Evolutionary conservation across 2,888 invertebrate species (phyloP), one percentile per base, ranked within the genome.

Genomic region (Eilema depressum): DNA sequence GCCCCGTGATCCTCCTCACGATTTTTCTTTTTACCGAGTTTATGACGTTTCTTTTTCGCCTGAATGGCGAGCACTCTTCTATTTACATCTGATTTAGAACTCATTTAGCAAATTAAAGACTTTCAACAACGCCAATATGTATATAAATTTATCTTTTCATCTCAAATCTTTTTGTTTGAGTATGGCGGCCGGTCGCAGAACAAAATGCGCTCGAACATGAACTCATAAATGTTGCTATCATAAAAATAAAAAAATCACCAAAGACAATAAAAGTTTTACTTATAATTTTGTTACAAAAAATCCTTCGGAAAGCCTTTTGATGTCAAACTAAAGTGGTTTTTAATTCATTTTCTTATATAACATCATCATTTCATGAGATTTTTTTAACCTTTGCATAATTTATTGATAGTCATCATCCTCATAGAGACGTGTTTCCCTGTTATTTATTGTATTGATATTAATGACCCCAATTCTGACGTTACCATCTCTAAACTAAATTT

Each of bases 41-140:
- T 98, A 96, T 98, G 98, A 84, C 98, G 97, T 94, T 98, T 98
- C 96, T 98, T 98, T 96, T 98, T 98, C 88, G 98, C 98, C 96
- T 98, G 98, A 90, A 98, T 98, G 92, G 98, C 98, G 95, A 98
- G 96, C 95, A 98, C 98, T 94, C 98, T 97, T 96, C 98, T 97
- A 96, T 98, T 98, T 95, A 98, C 98, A 96, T 98, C 98, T 95
- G 97, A 97, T 96, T 98, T 98, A 93, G 97, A 97, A 96, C 97
- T 98, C 98, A 98, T 98, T 95, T 95, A 95, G 95, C 91, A 92
- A 94, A 94, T 93, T 93, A 94, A 92, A 92, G 92, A 91, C 93
- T 93, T 92, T 90, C 91, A 92, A 92, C 91, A 92, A 94, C 92
- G 90, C 83, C 88, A 92, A 91, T 94, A 91, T 93, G 89, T 90